Percentiles rank a stretch among this genome's conserved stretches.
Evolutionary conservation across 2,113 vertebrate genomes (phyloP).

Genomic region (Tonatia bakeri): DNA sequence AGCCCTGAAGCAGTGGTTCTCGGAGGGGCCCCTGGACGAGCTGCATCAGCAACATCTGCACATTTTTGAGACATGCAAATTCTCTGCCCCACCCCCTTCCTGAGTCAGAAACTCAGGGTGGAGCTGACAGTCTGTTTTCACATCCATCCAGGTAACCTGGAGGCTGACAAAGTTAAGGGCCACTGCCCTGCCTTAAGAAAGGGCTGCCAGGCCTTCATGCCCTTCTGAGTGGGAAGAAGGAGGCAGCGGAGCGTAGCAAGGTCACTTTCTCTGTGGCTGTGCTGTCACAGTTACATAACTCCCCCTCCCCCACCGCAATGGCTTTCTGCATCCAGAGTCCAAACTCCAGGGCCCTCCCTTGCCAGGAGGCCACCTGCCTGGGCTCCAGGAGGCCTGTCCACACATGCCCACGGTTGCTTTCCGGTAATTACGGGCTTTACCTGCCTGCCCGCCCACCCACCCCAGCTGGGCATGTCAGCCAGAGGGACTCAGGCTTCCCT

Average conservation of each 20-base stretch:
- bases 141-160: background rate
- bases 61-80: background rate
- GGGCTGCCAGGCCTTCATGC: background rate
- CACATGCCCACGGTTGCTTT: background rate
- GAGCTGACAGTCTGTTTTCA: background rate
- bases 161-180: background rate
- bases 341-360: background rate
- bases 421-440: conserved; percentile 15
- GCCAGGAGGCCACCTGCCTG: conserved; percentile 24
- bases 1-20: background rate
- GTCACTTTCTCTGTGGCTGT: background rate
- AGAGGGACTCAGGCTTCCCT: fast-evolving
- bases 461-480: background rate
- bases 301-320: background rate
- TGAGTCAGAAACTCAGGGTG: background rate
- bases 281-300: background rate
- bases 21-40: background rate
- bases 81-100: background rate
- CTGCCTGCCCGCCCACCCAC: background rate
- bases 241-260: background rate
- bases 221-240: background rate
- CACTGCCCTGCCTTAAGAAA: background rate
- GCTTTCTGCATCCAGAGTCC: background rate
- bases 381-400: background rate
- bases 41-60: background rate